These are phyloP conservation scores for Synergus itoensis DNA, from an alignment of 2,888 invertebrate genomes.

Conservation along the genomic window DNA sequence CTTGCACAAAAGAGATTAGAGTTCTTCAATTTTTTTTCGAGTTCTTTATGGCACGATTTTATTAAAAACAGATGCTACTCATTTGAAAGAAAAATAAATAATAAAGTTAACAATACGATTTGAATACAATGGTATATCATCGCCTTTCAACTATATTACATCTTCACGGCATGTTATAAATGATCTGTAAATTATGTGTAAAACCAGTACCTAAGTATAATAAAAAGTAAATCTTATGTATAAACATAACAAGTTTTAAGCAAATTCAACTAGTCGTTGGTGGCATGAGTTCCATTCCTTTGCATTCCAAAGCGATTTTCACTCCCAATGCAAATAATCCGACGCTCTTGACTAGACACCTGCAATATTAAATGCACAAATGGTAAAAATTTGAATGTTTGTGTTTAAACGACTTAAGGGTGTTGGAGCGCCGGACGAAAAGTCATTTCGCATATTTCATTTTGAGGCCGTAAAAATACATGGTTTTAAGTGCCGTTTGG, in stretches of 20 bases:
- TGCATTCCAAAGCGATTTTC: conserved; percentile 88
- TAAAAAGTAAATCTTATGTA: not conserved
- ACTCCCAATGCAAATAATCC: conserved; percentile 89
- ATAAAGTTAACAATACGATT: not conserved
- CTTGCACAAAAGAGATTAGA: no score
- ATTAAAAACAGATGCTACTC: not conserved
- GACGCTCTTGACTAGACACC: conserved; percentile 90
- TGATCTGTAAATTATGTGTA: not conserved
- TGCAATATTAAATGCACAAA: conserved; percentile 75
- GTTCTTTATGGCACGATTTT: not conserved
- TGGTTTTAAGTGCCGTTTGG: no score
- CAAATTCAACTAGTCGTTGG: conserved; percentile 66
- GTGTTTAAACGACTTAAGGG: no score
- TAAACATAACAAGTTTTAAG: not conserved
- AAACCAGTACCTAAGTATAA: not conserved
- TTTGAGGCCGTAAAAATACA: no score
- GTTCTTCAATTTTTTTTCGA: no score
- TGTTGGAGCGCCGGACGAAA: no score
- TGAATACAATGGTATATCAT: no score
- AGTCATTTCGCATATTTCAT: no score
- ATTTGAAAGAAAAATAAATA: not conserved
- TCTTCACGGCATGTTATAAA: not conserved
- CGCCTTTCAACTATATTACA: not conserved
- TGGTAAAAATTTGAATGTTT: no score
- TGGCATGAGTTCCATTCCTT: conserved; percentile 87